Conservation (phyloP, 2,797 vertebrate species). For the Schizothorax lantsangensis region DNA sequence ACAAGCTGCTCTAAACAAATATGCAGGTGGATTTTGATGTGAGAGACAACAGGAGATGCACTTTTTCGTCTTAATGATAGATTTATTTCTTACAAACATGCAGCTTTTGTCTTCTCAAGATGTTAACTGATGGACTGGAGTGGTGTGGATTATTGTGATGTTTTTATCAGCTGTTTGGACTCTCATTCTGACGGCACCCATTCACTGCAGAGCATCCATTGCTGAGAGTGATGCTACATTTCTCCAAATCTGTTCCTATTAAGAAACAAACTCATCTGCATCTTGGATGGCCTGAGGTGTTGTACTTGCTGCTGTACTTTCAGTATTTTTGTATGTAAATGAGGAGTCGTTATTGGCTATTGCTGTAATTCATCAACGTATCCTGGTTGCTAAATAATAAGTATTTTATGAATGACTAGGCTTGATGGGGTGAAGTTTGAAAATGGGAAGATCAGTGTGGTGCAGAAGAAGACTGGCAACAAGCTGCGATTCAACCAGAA, state of each 20-base stretch:
- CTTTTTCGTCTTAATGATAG: neutral
- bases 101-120: neutral
- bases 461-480: slow-evolving; percentile 84
- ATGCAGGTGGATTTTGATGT: neutral
- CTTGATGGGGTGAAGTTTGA: slow-evolving; percentile 92
- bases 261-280: neutral
- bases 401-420: slow-evolving; percentile 69
- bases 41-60: neutral
- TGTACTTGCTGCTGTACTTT: neutral
- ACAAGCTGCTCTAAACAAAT: neutral
- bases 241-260: neutral
- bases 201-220: neutral
- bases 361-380: slow-evolving; percentile 1
- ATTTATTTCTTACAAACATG: neutral
- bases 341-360: neutral
- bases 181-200: neutral
- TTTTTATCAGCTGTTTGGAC: neutral
- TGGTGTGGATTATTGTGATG: neutral
- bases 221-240: neutral
- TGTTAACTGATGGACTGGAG: neutral
- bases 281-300: neutral
- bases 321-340: neutral
- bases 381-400: slow-evolving; percentile 15
- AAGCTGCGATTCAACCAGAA: slow-evolving; percentile 87
- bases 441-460: slow-evolving; percentile 86